Conservation (phyloP, 2,797 vertebrate genomes). For the Benthosema pterotum region DNA sequence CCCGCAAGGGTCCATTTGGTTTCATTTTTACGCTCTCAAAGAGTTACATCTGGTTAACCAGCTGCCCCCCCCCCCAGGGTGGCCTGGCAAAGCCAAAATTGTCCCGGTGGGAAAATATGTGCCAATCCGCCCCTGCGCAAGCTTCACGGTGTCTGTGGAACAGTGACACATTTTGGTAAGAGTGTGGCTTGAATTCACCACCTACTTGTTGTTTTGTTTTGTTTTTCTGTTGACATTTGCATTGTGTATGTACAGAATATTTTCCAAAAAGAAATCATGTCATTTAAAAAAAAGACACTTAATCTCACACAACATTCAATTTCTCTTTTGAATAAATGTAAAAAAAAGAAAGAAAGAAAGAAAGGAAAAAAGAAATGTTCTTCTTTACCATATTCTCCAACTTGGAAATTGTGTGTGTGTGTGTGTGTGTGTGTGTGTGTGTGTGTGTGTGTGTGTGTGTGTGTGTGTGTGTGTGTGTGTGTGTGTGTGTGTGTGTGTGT, state of each 20-base stretch:
- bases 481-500: no score
- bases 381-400: constrained; percentile 52
- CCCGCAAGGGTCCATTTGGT: no score
- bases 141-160: no score
- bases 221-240: constrained; percentile 38
- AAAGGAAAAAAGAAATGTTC: background rate
- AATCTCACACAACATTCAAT: constrained; percentile 39
- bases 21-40: no score
- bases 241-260: constrained; percentile 47
- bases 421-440: background rate
- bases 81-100: no score
- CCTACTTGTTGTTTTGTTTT: background rate
- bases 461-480: no score
- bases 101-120: no score
- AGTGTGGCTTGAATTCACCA: background rate
- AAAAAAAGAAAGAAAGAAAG: constrained; percentile 39
- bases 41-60: no score
- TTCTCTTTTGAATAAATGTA: constrained; percentile 45
- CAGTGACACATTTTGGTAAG: no score
- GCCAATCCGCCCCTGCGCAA: no score
- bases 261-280: constrained; percentile 20
- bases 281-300: constrained; percentile 35
- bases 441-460: constrained; percentile 37
- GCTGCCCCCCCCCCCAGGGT: no score
- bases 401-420: constrained; percentile 58